Percentiles rank a stretch among this genome's conserved stretches.
phyloP scores from a whole-genome alignment of 2,113 vertebrate species.

The Ascaphus truei region DNA sequence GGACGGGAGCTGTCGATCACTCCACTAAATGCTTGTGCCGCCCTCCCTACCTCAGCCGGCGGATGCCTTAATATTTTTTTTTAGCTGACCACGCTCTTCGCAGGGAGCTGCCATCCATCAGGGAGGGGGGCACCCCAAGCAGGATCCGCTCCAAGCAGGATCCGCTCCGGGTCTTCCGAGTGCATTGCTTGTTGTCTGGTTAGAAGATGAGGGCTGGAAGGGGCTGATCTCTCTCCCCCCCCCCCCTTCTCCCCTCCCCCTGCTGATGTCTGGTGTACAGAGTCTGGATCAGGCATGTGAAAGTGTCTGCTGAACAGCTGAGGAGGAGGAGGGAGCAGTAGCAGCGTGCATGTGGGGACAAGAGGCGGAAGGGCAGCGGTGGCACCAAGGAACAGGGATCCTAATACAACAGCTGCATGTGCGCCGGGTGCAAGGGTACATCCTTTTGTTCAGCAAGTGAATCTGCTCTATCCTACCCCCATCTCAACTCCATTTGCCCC shows the following conservation, averaged over 20 bases:
- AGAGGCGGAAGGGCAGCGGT: constrained; percentile 31
- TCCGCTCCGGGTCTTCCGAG: constrained; percentile 41
- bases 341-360: constrained; percentile 50
- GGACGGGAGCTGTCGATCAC: background rate
- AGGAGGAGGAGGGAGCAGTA: constrained; percentile 47
- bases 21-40: too few species aligned
- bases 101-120: constrained; percentile 71
- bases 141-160: constrained; percentile 42
- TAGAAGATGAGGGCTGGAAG: constrained; percentile 37
- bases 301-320: constrained; percentile 76
- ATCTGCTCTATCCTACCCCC: too few species aligned
- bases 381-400: constrained; percentile 2
- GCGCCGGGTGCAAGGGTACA: constrained; percentile 46
- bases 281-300: constrained; percentile 85
- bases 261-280: constrained; percentile 71
- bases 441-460: constrained; percentile 86
- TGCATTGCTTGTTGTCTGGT: background rate
- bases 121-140: constrained; percentile 8
- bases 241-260: constrained; percentile 54
- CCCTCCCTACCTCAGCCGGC: background rate
- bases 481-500: too few species aligned
- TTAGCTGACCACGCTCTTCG: constrained; percentile 59
- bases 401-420: background rate
- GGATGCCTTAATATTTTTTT: constrained; percentile 42
- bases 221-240: constrained; percentile 45